phyloP scores from a whole-genome alignment of 2,797 vertebrate genomes.

The Fistularia tabacaria region DNA sequence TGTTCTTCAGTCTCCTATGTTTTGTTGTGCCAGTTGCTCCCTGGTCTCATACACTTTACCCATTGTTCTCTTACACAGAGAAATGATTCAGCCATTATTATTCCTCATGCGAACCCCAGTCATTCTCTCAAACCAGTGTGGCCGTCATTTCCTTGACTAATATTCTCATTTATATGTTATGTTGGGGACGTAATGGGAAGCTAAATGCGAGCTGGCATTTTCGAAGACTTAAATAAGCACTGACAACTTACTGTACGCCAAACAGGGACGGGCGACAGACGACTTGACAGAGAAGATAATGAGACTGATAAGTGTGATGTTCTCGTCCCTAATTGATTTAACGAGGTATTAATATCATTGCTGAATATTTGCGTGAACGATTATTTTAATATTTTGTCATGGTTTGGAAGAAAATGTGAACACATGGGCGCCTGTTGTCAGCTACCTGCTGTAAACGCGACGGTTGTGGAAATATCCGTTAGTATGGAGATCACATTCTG shows the following conservation, averaged over 20 bases:
- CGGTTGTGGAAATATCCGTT: slow-evolving; percentile 22
- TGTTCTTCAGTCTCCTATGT: too few species aligned
- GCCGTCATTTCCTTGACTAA: too few species aligned
- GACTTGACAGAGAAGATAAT: slow-evolving; percentile 48
- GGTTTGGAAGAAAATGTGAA: slow-evolving; percentile 20
- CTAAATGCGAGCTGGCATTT: slow-evolving; percentile 34
- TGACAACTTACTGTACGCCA: slow-evolving; percentile 32
- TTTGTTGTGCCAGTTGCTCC: too few species aligned
- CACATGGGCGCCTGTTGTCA: slow-evolving; percentile 13
- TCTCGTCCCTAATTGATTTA: slow-evolving; percentile 46
- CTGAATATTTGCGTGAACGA: slow-evolving; percentile 49
- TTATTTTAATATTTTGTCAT: slow-evolving; percentile 39
- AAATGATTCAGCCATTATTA: too few species aligned
- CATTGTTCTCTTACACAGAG: too few species aligned
- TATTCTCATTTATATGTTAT: slow-evolving; percentile 7
- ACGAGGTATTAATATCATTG: slow-evolving; percentile 56
- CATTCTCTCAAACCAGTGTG: too few species aligned
- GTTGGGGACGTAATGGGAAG: slow-evolving; percentile 32
- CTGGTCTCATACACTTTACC: too few species aligned
- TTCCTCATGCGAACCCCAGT: too few species aligned
- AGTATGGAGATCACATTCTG: slow-evolving; percentile 59
- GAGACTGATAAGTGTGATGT: slow-evolving; percentile 54
- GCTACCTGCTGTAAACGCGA: slow-evolving; percentile 36
- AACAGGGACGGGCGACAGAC: slow-evolving; percentile 12
- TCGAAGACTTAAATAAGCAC: slow-evolving; percentile 38